Base-by-base conservation (phyloP, 2,113 vertebrate genomes). In the Petroica traversi region DNA sequence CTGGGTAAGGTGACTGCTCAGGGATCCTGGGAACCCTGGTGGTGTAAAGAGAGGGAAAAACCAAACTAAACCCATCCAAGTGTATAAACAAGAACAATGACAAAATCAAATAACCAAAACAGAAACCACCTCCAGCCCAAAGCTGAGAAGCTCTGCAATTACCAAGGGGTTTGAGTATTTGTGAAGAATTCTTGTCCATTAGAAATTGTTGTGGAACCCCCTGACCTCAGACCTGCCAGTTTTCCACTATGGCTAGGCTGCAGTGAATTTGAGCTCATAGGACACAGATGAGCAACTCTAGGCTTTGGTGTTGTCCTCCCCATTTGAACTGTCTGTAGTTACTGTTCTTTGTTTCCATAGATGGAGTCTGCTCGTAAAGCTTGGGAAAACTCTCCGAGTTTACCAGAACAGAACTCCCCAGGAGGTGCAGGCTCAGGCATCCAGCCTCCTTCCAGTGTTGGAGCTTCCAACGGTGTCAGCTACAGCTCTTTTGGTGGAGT, bases 331-430 rank as follows among this genome's bases (percentile, higher is more conserved):
- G 68, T 55, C 31, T 74, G 61, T 48, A 74, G 66, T 96, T 45
- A 96, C 3, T 69, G 48, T 71, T 51, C 45, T 71, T 85, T 55
- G 1, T 85, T 63, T 86, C 77, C 19, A 1, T 94, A 99, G 99
- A 99, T 99, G 99, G 99, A 99, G 95, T 99, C 99, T 13, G 99
- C 99, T 2, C 99, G 99, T 59, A 99, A 99, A 91, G 99, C 99
- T 4, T 99, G 99, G 99, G 99, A 99, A 94, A 99, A 99, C 97
- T 99, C 99, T 4, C 99, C 99, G 92, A 99, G 98, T 72, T 98
- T 99, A 78, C 99, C 99, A 1, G 99, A 99, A 97, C 99, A 99
- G 98, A 99, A 98, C 87, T 99, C 99, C 61, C 99, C 99, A 2
- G 99, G 98, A 5, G 98, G 98, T 0, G 96, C 97, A 1, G 98